Conservation (phyloP, 2,888 invertebrate species). For the Tetragonisca angustula region DNA sequence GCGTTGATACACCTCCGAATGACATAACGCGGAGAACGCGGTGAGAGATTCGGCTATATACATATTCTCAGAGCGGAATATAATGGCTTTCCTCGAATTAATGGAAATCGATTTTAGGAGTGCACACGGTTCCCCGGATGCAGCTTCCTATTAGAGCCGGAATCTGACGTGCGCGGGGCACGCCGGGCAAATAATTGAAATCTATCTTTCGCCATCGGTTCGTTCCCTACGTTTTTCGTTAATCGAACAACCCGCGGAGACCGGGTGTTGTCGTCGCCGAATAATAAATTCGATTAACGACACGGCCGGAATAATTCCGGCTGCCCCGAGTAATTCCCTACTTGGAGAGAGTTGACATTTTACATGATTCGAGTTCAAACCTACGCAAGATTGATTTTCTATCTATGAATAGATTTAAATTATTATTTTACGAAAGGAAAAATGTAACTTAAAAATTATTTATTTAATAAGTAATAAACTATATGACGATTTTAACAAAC, state of each 20-base stretch:
- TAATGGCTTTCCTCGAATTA: conserved; percentile 58
- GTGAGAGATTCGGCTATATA: conserved; percentile 1
- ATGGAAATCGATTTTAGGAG: conserved; percentile 65
- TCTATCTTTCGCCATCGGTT: conserved; percentile 38
- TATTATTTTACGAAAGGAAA: too few species aligned
- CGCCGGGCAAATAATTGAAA: conserved; percentile 47
- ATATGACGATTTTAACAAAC: too few species aligned
- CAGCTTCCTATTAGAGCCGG: conserved; percentile 26
- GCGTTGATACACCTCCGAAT: conserved; percentile 2
- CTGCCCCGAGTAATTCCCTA: not conserved
- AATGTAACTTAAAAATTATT: too few species aligned
- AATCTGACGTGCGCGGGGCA: conserved; percentile 22
- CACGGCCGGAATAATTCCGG: not conserved
- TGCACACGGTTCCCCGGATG: not conserved
- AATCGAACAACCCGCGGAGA: conserved; percentile 5
- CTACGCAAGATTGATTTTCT: too few species aligned
- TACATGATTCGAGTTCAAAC: too few species aligned
- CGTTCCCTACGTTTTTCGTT: conserved; percentile 11
- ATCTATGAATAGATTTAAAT: too few species aligned
- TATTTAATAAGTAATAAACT: too few species aligned
- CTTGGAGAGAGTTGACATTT: not conserved
- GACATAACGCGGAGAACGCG: conserved; percentile 11
- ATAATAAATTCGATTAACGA: conserved; percentile 35
- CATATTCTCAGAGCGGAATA: conserved; percentile 33
- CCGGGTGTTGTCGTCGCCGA: not conserved